Base-by-base conservation (phyloP, 2,888 invertebrate genomes). In the Heteromurus nitidus region DNA sequence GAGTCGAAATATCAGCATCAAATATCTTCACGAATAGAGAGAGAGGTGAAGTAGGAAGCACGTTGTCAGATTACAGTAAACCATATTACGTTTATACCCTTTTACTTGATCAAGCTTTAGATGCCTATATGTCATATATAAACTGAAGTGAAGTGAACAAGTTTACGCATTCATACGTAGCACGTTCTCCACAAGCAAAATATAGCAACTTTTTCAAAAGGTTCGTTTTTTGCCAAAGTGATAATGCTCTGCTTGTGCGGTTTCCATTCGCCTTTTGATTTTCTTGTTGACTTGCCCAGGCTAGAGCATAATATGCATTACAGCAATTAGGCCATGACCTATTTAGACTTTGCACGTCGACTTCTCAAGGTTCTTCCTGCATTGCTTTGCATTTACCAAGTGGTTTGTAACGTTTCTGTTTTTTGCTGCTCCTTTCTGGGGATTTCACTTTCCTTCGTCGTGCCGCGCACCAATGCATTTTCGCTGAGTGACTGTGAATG, bases 321-420 rank as follows among this genome's bases (percentile, higher is more conserved):
- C 55, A 64, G 64, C 80, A 80, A 77, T 76, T 82, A 82, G 82
- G 82, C 85, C 85, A 82, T 85, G 85, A 85, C 85, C 85, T 82
- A 85, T 85, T 85, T 85, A 68, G 82, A 47, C 64, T 72, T 47
- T 75, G 80, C 79, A 76, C 76, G 82, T 80, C 79, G 80, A 58
- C 68, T 79, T 22, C 47, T 83, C 85, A 85, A 85, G 85, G 85
- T 83, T 85, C 85, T 85, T 85, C 85, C 85, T 85, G 77, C 74
- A 82, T 84, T 82, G 72, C 53, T 77, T 82, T 72, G 58, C 69
- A 55, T 74, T 58, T 60, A 22, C 18, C 36, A 64, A 36, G 9
- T 64, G 2, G 64, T 22, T 64, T 64, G 44, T 24, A 44, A 42
- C 42, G 24, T 64, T 20, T 44, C 2, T 62, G 30, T 62, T n/a